phyloP scores from a whole-genome alignment of 2,113 vertebrate genomes.

The Laticauda colubrina region DNA sequence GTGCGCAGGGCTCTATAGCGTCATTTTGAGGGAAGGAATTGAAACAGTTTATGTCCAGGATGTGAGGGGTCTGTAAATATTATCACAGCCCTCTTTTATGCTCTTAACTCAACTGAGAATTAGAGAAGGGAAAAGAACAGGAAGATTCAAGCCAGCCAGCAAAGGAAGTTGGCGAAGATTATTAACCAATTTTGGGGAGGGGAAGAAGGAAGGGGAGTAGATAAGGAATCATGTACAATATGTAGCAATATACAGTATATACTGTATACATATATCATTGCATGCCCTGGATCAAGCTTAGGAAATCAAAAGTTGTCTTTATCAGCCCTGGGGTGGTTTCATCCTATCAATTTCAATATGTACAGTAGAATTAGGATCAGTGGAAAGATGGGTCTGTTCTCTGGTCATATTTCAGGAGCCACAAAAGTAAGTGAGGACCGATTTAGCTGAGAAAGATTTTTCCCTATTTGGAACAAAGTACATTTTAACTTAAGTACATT shows the following conservation, averaged over 20 bases:
- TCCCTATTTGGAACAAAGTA: background rate
- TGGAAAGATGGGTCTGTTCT: background rate
- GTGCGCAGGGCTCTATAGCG: too few relatives aligned
- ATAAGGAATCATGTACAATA: background rate
- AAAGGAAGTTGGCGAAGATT: background rate
- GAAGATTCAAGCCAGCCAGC: background rate
- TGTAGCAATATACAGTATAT: background rate
- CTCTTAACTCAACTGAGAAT: slow-evolving; percentile 2
- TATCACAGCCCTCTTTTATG: background rate
- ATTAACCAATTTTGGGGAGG: background rate
- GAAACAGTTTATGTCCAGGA: too few relatives aligned
- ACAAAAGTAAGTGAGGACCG: background rate
- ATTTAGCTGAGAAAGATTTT: background rate
- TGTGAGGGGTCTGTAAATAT: too few relatives aligned
- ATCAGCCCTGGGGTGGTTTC: background rate
- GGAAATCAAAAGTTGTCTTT: background rate
- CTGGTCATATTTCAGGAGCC: background rate
- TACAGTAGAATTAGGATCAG: background rate
- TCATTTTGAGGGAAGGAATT: too few relatives aligned
- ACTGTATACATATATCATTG: too few relatives aligned
- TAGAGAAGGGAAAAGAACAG: background rate
- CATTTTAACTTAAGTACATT: background rate
- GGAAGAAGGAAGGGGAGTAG: too few relatives aligned
- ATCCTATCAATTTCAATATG: background rate
- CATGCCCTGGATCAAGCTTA: background rate